Conservation (phyloP, 2,888 invertebrate genomes). For the Hirtodrosophila cameraria region DNA sequence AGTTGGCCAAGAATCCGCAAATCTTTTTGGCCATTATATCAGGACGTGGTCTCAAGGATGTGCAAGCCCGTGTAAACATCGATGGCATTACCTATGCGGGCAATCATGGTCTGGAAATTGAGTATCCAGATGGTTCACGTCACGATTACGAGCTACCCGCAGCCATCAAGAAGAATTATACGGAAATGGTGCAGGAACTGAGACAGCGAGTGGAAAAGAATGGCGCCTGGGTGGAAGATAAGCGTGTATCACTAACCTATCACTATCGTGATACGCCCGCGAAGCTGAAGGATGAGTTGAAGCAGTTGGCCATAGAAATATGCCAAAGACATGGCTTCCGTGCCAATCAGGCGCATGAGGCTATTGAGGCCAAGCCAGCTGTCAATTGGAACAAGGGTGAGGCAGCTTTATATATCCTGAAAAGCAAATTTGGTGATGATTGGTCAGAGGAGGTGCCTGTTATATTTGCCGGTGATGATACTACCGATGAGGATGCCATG, state of each 20-base stretch:
- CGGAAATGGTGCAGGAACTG: constrained; percentile 86
- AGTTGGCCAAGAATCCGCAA: constrained; percentile 88
- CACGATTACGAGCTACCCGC: constrained; percentile 89
- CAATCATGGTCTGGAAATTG: constrained; percentile 90
- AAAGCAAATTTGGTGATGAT: constrained; percentile 89
- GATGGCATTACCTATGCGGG: constrained; percentile 88
- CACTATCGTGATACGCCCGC: constrained; percentile 89
- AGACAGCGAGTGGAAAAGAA: constrained; percentile 86
- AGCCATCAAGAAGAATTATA: constrained; percentile 87
- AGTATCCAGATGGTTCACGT: constrained; percentile 89
- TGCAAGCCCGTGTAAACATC: constrained; percentile 87
- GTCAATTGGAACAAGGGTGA: constrained; percentile 86
- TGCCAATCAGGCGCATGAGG: constrained; percentile 88
- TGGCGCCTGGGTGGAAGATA: constrained; percentile 91
- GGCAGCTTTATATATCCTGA: constrained; percentile 89
- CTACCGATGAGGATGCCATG: constrained; percentile 96
- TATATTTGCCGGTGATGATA: constrained; percentile 94
- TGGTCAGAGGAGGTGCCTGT: constrained; percentile 89
- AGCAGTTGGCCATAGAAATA: constrained; percentile 86
- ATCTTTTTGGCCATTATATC: constrained; percentile 90
- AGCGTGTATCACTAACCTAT: constrained; percentile 89
- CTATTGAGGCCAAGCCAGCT: constrained; percentile 91
- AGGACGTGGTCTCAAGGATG: constrained; percentile 89
- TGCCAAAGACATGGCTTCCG: constrained; percentile 88
- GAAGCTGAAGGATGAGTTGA: constrained; percentile 85